Conservation (phyloP, 1,140 invertebrate genomes). For the Bombus consobrinus region DNA sequence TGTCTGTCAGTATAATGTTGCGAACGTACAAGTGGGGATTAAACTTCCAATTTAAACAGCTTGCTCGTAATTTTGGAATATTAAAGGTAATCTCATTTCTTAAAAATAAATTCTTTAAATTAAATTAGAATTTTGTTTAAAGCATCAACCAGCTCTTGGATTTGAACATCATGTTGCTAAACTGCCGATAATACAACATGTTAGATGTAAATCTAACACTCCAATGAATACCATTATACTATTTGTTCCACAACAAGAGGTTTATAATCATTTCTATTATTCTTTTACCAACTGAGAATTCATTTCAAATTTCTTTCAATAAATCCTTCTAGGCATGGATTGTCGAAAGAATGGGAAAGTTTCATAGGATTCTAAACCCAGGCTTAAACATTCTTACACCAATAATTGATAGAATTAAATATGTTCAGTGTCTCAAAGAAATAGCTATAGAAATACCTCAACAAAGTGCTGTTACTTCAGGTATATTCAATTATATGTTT, state of each 20-base stretch:
- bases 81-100: constrained; percentile 55
- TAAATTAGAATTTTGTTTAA: constrained; percentile 57
- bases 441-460: constrained; percentile 99
- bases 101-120: too few species aligned
- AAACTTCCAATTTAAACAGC: constrained; percentile 55
- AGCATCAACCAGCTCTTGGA: constrained; percentile 67
- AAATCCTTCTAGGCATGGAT: constrained; percentile 92
- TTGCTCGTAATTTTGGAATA: constrained; percentile 63
- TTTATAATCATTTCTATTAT: constrained; percentile 69
- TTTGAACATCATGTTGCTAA: constrained; percentile 55
- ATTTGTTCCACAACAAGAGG: constrained; percentile 99
- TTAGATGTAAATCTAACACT: constrained; percentile 86
- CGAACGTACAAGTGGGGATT: constrained; percentile 47
- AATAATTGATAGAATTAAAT: constrained; percentile 96
- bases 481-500: constrained; percentile 73
- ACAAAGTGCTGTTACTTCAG: constrained; percentile 98
- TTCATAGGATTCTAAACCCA: constrained; percentile 95
- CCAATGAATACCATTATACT: constrained; percentile 96
- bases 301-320: constrained; percentile 13
- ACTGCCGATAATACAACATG: constrained; percentile 56
- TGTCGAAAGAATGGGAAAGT: constrained; percentile 99
- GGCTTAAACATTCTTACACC: constrained; percentile 97
- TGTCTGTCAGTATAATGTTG: constrained; percentile 2
- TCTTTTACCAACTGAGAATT: not conserved
- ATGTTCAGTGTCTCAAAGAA: constrained; percentile 99